These are phyloP conservation scores for Holothuria scabra DNA, from an alignment of 53 echinoderm and acorn worm species.

Conservation along the genomic window DNA sequence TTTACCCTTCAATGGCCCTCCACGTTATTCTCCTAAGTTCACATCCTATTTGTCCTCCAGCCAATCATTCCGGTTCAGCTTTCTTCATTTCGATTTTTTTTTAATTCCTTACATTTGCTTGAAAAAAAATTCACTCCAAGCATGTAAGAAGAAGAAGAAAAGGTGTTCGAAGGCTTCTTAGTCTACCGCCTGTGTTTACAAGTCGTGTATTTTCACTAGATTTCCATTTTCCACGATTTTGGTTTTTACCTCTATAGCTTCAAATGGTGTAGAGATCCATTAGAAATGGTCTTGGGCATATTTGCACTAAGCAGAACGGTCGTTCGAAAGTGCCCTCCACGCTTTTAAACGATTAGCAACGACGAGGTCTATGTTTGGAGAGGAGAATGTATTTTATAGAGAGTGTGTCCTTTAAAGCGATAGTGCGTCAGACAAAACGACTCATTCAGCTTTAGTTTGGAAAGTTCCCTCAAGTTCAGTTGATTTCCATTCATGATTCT, in stretches of 20 bases:
- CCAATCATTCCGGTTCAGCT: no score
- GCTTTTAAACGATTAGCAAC: slow-evolving; percentile 38
- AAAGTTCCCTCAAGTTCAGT: no score
- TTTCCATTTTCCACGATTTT: slow-evolving; percentile 29
- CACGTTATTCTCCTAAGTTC: no score
- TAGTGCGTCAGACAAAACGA: not conserved
- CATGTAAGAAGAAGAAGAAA: not conserved
- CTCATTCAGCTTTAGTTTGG: no score
- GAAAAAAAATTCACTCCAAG: no score
- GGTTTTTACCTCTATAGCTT: slow-evolving; percentile 30
- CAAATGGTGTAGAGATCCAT: slow-evolving; percentile 30
- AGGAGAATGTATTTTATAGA: slow-evolving; percentile 28
- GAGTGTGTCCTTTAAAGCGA: slow-evolving; percentile 18
- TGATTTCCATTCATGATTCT: no score
- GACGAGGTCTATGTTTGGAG: slow-evolving; percentile 37
- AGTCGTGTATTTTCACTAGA: slow-evolving; percentile 27
- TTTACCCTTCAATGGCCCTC: no score
- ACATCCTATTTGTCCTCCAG: no score
- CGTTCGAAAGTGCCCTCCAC: slow-evolving; percentile 42
- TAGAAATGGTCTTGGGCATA: slow-evolving; percentile 40
- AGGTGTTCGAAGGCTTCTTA: slow-evolving; percentile 26
- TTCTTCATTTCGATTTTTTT: no score
- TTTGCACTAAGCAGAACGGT: slow-evolving; percentile 43
- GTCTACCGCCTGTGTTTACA: slow-evolving; percentile 28
- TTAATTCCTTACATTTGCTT: no score